Base-by-base conservation (phyloP, 1,140 invertebrate genomes). In the Coptotermes formosanus region DNA sequence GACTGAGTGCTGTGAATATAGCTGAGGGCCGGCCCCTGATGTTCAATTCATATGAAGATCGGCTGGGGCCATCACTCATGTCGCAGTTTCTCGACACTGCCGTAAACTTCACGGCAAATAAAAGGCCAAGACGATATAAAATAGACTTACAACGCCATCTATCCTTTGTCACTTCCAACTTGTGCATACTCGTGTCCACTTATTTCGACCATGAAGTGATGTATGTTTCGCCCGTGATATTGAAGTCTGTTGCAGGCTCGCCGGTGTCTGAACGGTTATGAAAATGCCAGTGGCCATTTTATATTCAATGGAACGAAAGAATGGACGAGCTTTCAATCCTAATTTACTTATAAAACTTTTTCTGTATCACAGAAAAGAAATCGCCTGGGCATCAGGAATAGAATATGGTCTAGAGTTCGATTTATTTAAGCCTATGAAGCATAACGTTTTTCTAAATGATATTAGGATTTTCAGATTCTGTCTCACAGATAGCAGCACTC, bases 41-140 rank as follows among this genome's bases (percentile, higher is more conserved):
- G 82, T 83, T 83, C 82, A 83, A 83, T 83, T 83, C 82, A 83
- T 83, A 83, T 83, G 82, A 83, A 83, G 82, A 83, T 83, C 82
- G 12, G 82, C 82, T 43, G 38, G 44, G 32, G 30, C 82, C 82
- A 83, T 83, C 48, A 43, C 32, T 83, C 82, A 83, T 83, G 82
- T 83, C 32, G 43, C 43, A 83, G 16, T 43, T 83, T 43, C 82
- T 83, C 82, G 43, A 12, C 82, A 30, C 32, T 2, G 82, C 82
- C 82, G 82, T 83, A 83, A 83, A 75, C 64, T 75, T 75, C 9
- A 14, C 64, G n/a, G 64, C 4, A 75, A 75, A 30, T 6, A 75
- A 75, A 75, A 75, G 64, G 25, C 64, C n/a, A 11, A 9, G 8
- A 30, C 64, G 0, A 75, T 75, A 75, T 75, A 30, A 75, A 75